Evolutionary conservation across 2,113 vertebrate genomes (phyloP).

Genomic region (Corythaeola cristata): DNA sequence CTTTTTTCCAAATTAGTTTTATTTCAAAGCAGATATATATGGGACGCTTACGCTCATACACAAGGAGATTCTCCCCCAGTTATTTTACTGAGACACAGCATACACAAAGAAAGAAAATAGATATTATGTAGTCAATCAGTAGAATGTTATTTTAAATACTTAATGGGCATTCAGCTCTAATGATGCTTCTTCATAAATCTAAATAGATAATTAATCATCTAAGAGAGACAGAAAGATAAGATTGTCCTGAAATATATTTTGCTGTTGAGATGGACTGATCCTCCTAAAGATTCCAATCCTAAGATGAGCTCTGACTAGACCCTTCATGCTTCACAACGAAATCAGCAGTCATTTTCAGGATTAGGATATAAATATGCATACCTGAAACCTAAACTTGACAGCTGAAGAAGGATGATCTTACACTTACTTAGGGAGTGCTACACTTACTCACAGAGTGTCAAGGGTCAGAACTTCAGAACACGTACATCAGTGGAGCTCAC

Average conservation of each 20-base stretch:
- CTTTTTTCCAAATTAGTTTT: background rate
- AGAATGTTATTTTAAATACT: background rate
- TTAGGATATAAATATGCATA: background rate
- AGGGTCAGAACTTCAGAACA: background rate
- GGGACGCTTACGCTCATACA: background rate
- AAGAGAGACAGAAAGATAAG: background rate
- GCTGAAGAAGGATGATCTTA: background rate
- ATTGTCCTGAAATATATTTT: background rate
- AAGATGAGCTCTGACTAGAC: background rate
- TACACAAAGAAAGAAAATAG: background rate
- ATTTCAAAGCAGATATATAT: background rate
- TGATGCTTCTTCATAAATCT: background rate
- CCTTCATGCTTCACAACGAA: background rate
- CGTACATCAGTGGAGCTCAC: background rate
- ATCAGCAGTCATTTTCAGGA: background rate
- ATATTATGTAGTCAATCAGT: background rate
- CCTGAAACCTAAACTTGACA: background rate
- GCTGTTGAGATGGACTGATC: background rate
- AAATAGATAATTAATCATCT: background rate
- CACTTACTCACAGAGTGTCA: background rate
- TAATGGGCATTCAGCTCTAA: background rate
- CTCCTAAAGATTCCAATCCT: background rate
- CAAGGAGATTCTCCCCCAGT: background rate
- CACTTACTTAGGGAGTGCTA: background rate
- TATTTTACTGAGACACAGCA: background rate